Evolutionary conservation across 2,797 vertebrate genomes (phyloP).

Genomic region (Gambusia yucatana): DNA sequence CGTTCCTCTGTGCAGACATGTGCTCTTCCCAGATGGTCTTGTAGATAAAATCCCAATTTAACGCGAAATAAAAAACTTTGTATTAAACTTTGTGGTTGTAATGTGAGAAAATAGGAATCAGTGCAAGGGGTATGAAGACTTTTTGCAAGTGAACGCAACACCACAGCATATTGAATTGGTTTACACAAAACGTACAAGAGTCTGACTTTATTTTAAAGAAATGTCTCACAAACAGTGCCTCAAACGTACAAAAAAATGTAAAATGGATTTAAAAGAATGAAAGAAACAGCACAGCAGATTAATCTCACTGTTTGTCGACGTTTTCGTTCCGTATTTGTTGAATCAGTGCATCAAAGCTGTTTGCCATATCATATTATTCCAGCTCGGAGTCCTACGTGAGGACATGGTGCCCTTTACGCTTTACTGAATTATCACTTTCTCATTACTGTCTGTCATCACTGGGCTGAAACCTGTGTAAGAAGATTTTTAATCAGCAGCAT

Average conservation of each 20-base stretch:
- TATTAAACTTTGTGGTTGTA: background rate
- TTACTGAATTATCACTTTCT: constrained; percentile 64
- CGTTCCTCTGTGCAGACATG: background rate
- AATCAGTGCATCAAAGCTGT: constrained; percentile 26
- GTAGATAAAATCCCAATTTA: background rate
- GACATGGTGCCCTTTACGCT: constrained; percentile 48
- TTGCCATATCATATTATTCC: constrained; percentile 32
- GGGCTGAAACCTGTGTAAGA: constrained; percentile 42
- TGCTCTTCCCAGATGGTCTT: background rate
- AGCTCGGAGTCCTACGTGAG: constrained; percentile 38
- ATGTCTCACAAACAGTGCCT: background rate
- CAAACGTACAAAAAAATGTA: background rate
- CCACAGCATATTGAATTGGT: background rate
- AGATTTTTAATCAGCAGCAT: constrained; percentile 56
- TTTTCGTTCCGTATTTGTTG: constrained; percentile 37
- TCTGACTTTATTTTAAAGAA: background rate
- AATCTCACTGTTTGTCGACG: constrained; percentile 15
- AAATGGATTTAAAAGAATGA: background rate
- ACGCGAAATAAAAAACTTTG: too few relatives aligned
- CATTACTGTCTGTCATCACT: constrained; percentile 58
- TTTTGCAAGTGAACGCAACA: background rate
- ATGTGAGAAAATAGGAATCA: background rate
- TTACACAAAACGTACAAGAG: background rate
- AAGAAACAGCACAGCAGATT: background rate
- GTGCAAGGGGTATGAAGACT: background rate